Conservation (phyloP, 2,113 vertebrate species). For the Gnathonemus longibarbis region DNA sequence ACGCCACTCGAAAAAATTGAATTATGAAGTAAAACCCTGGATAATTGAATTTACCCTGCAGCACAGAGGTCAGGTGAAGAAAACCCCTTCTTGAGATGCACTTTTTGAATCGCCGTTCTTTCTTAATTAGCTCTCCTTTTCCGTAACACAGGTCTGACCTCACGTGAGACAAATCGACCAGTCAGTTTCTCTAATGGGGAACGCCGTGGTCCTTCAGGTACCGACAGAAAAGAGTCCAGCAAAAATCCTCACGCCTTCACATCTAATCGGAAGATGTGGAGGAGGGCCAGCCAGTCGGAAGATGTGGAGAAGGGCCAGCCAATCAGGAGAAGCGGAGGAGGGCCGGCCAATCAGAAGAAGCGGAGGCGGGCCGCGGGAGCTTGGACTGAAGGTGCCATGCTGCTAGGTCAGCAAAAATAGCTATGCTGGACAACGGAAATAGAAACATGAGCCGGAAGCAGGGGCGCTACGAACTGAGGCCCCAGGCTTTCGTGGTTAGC, state of each 20-base stretch:
- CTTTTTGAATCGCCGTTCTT: neutral
- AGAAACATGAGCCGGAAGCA: neutral
- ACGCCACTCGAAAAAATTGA: neutral
- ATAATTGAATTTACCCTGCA: constrained; percentile 9
- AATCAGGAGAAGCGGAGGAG: neutral
- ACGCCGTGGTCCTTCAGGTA: neutral
- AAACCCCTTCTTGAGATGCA: neutral
- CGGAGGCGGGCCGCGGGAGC: neutral
- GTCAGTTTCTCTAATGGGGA: neutral
- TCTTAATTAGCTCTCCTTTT: neutral
- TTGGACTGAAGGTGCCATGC: neutral
- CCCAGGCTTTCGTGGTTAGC: neutral
- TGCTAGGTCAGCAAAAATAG: neutral
- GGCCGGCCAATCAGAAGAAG: neutral
- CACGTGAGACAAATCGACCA: neutral
- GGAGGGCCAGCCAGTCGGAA: neutral
- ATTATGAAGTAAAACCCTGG: neutral
- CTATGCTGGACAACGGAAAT: neutral
- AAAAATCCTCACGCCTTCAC: neutral
- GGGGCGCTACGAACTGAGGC: neutral
- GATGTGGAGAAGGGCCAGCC: neutral
- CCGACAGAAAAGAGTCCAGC: neutral
- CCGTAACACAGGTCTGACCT: neutral
- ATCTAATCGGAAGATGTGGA: neutral
- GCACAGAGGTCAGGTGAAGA: constrained; percentile 3